A percentile compares a stretch with the other conserved stretches of the same genome.
Evolutionary conservation across 2,888 invertebrate species (phyloP).

Genomic region (Allophyes oxyacanthae): DNA sequence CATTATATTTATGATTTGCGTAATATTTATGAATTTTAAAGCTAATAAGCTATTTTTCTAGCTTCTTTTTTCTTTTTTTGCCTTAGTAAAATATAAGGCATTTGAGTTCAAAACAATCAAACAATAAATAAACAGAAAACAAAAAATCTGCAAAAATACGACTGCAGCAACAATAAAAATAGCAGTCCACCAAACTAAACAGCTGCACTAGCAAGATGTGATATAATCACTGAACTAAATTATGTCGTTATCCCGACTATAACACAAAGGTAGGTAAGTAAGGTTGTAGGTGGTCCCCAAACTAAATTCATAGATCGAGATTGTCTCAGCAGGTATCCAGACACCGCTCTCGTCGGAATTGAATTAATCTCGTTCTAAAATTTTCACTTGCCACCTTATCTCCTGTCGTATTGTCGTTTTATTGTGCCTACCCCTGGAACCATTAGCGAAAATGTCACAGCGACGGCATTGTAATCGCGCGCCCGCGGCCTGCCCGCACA

Average conservation of each 20-base stretch:
- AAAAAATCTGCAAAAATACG: no score
- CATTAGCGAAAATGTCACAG: constrained; percentile 89
- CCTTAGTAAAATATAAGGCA: not conserved
- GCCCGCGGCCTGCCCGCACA: constrained; percentile 83
- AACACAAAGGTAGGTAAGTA: no score
- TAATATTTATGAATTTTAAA: no score
- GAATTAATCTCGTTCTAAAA: constrained; percentile 87
- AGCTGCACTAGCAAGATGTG: no score
- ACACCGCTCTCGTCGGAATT: constrained; percentile 69
- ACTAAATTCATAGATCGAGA: constrained; percentile 19
- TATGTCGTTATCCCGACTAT: no score
- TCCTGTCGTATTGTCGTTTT: constrained; percentile 88
- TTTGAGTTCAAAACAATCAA: not conserved
- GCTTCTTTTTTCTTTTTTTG: no score
- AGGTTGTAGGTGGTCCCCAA: not conserved
- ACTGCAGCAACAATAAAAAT: no score
- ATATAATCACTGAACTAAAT: no score
- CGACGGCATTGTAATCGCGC: constrained; percentile 85
- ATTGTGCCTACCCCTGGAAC: constrained; percentile 88
- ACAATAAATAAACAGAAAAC: no score
- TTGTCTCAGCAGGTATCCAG: constrained; percentile 50
- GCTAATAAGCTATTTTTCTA: no score
- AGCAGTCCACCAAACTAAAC: no score
- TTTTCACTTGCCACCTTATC: constrained; percentile 89
- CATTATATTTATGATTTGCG: no score